Conservation (phyloP, 2,888 invertebrate genomes). For the Copidosoma aretas region DNA sequence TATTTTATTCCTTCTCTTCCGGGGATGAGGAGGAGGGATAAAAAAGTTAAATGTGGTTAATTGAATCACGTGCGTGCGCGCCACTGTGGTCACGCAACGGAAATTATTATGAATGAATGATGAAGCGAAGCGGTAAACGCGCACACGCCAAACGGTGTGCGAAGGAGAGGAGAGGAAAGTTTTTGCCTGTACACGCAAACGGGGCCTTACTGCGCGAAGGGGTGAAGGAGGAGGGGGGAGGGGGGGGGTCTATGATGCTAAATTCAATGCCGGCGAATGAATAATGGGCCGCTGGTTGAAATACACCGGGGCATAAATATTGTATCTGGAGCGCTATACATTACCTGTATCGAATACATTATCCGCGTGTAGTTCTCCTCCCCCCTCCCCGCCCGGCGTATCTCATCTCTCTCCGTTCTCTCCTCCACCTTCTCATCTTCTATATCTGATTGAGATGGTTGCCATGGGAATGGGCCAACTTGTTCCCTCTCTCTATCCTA, state of each 20-base stretch:
- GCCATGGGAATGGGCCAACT: conserved; percentile 56
- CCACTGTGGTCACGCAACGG: too few species aligned
- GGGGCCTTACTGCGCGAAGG: too few species aligned
- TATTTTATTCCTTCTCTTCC: too few species aligned
- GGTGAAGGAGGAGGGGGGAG: too few species aligned
- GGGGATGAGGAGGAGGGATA: not conserved
- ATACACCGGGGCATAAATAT: conserved; percentile 61
- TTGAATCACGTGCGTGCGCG: conserved; percentile 13
- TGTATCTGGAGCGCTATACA: conserved; percentile 62
- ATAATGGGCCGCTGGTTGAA: conserved; percentile 61
- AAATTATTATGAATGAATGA: not conserved
- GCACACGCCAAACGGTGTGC: not conserved
- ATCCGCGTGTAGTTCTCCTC: conserved; percentile 47
- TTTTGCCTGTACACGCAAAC: conserved; percentile 41
- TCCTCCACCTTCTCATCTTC: conserved; percentile 17
- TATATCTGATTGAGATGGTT: conserved; percentile 58
- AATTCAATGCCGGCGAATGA: conserved; percentile 61
- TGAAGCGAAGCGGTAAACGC: not conserved
- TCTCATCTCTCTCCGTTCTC: conserved; percentile 30
- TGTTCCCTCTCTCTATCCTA: conserved; percentile 40
- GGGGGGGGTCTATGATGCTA: conserved; percentile 58
- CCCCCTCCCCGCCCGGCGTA: conserved; percentile 38
- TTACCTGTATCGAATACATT: conserved; percentile 60
- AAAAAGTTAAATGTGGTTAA: conserved; percentile 19
- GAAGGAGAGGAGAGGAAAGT: conserved; percentile 7